Conservation (phyloP, 2,113 vertebrate species). For the Gymnarchus niloticus region DNA sequence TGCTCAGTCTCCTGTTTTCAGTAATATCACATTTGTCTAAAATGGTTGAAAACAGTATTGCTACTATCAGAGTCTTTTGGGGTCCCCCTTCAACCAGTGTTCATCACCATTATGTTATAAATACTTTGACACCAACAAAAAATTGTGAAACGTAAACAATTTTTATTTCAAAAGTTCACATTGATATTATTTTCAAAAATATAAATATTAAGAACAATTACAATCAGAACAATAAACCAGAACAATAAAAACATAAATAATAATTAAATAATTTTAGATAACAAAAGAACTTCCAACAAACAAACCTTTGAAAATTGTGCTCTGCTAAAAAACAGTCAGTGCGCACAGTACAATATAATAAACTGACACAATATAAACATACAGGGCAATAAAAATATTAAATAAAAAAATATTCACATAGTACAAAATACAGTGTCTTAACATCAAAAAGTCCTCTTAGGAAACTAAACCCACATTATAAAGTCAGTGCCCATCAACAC, state of each 20-base stretch:
- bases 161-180: not conserved
- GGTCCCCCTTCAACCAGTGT: not conserved
- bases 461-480: too few relatives aligned
- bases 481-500: too few relatives aligned
- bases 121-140: not conserved
- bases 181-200: constrained; percentile 36
- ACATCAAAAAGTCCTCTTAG: not conserved
- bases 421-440: not conserved
- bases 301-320: not conserved
- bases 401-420: not conserved
- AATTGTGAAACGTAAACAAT: not conserved
- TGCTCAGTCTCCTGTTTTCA: too few relatives aligned
- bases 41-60: too few relatives aligned
- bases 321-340: not conserved
- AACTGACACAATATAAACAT: not conserved
- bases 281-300: too few relatives aligned
- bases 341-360: not conserved
- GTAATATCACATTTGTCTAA: too few relatives aligned
- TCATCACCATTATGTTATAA: not conserved
- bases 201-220: constrained; percentile 16
- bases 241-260: constrained; percentile 3
- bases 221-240: not conserved
- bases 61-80: too few relatives aligned
- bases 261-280: not conserved
- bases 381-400: not conserved